Evolutionary conservation across 2,888 invertebrate genomes (phyloP), one percentile per base, ranked within the genome.

Genomic region (Notodonta ziczac): DNA sequence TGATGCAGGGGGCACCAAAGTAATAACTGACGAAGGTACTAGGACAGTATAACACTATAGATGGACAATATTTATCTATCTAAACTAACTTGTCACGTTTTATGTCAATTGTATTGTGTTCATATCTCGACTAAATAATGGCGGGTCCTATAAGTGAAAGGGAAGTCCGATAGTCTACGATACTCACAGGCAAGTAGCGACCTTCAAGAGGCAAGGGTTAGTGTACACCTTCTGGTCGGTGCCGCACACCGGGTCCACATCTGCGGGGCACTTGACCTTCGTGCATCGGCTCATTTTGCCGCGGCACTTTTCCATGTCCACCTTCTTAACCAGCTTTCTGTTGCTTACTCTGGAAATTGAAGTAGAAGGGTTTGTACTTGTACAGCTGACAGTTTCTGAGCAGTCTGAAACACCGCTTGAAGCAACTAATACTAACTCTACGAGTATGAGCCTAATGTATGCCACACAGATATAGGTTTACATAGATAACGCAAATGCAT

Each of bases 141-240:
- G 24, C 24, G 24, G 24, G 24, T 24, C 24, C 2, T 24, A 24
- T 24, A 24, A 24, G 24, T 24, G 24, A 24, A 24, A 24, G 24
- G 24, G 24, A 24, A 24, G 2, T 24, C 24, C 24, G 24, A 24
- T 24, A 24, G 24, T 24, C 24, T 2, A 24, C 6, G 6, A 58
- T 73, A 94, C 97, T 95, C 91, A 97, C 96, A 97, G 92, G 87
- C 98, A 98, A 56, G 97, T 96, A 24, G 97, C 97, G 63, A 97
- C 95, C 79, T 97, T 97, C 72, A 98, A 89, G 67, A 96, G 96
- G 84, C 98, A 98, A 76, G 97, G 96, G 84, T 97, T 97, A 67
- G 95, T 94, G 91, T 98, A 98, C 0, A 97, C 97, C 68, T 95
- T 96, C 14, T 98, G 97, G 79, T 98, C 98, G 8, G 97, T 97